Percentiles rank a stretch among this genome's conserved stretches.
Evolutionary conservation across 2,797 vertebrate species (phyloP).

Genomic region (Myoxocephalus aenaeus): DNA sequence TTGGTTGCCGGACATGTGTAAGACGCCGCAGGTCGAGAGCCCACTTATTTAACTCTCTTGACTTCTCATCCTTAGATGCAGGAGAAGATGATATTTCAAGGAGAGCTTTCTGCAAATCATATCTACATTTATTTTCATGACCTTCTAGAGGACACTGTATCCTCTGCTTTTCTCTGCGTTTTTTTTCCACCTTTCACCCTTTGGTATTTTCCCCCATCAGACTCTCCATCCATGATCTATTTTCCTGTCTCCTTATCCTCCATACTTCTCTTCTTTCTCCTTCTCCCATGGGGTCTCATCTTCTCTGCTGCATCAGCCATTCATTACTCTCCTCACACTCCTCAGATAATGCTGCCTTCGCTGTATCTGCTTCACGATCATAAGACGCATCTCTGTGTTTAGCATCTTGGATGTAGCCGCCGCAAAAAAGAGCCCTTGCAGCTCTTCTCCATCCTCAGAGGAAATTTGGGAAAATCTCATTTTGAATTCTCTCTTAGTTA

Average conservation of each 20-base stretch:
- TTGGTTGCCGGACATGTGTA: conserved; percentile 45
- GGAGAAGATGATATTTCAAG: conserved; percentile 60
- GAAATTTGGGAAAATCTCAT: conserved; percentile 1
- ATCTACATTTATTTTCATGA: conserved; percentile 60
- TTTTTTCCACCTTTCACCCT: conserved; percentile 63
- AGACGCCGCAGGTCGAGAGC: conserved; percentile 43
- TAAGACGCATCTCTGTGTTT: conserved; percentile 21
- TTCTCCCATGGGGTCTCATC: conserved; percentile 69
- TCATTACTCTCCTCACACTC: conserved; percentile 47
- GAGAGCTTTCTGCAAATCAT: conserved; percentile 68
- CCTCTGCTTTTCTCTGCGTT: conserved; percentile 39
- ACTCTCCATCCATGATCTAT: conserved; percentile 63
- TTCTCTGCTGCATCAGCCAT: conserved; percentile 57
- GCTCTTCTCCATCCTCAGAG: not conserved
- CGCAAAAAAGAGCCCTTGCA: not conserved
- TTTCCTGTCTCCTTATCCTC: conserved; percentile 66
- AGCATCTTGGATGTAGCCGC: conserved; percentile 22
- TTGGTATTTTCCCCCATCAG: conserved; percentile 64
- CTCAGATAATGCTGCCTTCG: conserved; percentile 39
- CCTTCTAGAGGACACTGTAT: conserved; percentile 60
- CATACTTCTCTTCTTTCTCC: conserved; percentile 30
- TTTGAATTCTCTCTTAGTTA: conserved; percentile 6
- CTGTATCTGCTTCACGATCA: conserved; percentile 51
- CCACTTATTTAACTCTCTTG: conserved; percentile 12
- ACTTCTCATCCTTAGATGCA: conserved; percentile 37